Evolutionary conservation across 2,113 vertebrate species (phyloP).

Genomic region (Amazona guildingii): DNA sequence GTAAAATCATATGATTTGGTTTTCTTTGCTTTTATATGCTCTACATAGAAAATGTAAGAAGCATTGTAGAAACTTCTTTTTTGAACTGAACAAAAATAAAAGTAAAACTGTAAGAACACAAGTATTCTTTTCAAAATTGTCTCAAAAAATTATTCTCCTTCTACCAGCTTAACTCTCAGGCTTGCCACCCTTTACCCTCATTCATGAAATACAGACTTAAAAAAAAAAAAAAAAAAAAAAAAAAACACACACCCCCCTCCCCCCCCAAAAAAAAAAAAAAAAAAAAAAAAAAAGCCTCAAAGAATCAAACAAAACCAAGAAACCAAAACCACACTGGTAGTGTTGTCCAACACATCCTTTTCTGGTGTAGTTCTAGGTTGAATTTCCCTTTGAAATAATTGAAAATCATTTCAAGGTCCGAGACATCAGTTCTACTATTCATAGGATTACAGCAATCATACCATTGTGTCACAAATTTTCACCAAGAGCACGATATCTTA

Average conservation of each 20-base stretch:
- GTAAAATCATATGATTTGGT: not conserved
- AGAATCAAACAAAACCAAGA: too few relatives aligned
- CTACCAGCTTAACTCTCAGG: not conserved
- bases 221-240: not conserved
- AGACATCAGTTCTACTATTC: not conserved
- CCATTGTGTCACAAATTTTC: not conserved
- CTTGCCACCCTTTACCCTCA: fast-evolving
- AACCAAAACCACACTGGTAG: not conserved
- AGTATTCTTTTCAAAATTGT: not conserved
- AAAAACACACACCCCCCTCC: fast-evolving
- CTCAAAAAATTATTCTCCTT: not conserved
- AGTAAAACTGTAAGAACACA: not conserved
- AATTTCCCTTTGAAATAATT: not conserved
- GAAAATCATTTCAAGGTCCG: not conserved
- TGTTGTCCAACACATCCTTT: not conserved
- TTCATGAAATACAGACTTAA: not conserved
- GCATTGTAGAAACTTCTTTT: not conserved
- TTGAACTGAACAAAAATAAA: not conserved
- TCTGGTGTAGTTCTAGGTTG: not conserved
- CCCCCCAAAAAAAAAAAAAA: too few relatives aligned
- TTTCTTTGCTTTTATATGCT: not conserved
- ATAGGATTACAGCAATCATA: not conserved
- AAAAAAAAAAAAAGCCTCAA: too few relatives aligned
- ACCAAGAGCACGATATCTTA: not conserved
- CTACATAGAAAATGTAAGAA: not conserved